Evolutionary conservation across 2,113 vertebrate genomes (phyloP).

Genomic region (Albula glossodonta): DNA sequence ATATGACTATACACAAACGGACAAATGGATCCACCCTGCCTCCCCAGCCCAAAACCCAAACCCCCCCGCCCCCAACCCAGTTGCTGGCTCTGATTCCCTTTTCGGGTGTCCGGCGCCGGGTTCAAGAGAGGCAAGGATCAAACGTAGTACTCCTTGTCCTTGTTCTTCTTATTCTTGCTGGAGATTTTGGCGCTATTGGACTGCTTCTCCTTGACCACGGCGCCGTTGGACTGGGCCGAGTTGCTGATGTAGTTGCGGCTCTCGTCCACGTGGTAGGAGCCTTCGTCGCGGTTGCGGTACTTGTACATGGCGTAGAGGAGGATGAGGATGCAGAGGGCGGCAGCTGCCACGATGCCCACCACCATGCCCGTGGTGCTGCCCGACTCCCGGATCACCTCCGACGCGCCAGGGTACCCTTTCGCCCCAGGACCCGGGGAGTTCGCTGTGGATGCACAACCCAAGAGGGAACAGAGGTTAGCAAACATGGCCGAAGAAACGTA

Average conservation of each 20-base stretch:
- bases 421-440: slow-evolving; percentile 88
- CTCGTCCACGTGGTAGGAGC: slow-evolving; percentile 98
- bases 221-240: slow-evolving; percentile 98
- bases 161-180: slow-evolving; percentile 99
- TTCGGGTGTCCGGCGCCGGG: slow-evolving; percentile 15
- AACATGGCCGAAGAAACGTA: not conserved
- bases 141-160: slow-evolving; percentile 99
- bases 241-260: slow-evolving; percentile 99
- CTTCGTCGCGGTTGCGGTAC: slow-evolving; percentile 97
- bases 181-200: slow-evolving; percentile 95
- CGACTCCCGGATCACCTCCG: slow-evolving; percentile 91
- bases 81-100: slow-evolving; percentile 4
- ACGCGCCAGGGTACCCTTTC: slow-evolving; percentile 83
- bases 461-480: not conserved
- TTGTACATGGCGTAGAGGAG: slow-evolving; percentile 99
- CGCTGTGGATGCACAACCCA: slow-evolving; percentile 66
- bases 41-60: too few species aligned
- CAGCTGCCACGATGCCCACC: slow-evolving; percentile 94
- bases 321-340: slow-evolving; percentile 97
- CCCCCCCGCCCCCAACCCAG: slow-evolving; percentile 29
- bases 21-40: slow-evolving; percentile 27
- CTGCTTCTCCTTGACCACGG: slow-evolving; percentile 95
- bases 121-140: slow-evolving; percentile 64
- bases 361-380: slow-evolving; percentile 99
- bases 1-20: slow-evolving; percentile 51